phyloP scores from a whole-genome alignment of 2,113 vertebrate genomes.

The Rallus limicola region DNA sequence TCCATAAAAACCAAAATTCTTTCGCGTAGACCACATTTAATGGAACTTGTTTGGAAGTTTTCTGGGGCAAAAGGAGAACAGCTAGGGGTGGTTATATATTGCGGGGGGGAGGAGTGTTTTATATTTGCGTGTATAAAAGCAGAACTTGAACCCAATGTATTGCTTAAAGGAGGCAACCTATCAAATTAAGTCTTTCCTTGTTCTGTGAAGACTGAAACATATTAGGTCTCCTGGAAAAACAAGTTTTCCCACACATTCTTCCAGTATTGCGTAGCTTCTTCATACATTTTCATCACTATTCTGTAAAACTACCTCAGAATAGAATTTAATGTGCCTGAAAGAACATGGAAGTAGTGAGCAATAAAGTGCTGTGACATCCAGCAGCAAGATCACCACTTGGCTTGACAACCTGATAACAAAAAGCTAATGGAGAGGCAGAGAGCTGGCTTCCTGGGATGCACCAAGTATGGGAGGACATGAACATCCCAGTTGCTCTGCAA shows the following conservation, averaged over 20 bases:
- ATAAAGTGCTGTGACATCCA: background rate
- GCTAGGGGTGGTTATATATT: fast-evolving
- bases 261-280: background rate
- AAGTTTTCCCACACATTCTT: background rate
- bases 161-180: background rate
- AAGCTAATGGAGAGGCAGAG: background rate
- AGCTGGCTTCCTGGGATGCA: background rate
- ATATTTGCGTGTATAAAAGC: background rate
- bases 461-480: background rate
- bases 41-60: background rate
- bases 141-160: background rate
- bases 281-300: background rate
- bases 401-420: background rate
- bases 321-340: background rate
- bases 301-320: background rate
- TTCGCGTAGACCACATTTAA: background rate
- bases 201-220: background rate
- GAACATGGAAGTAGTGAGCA: background rate
- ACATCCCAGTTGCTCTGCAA: background rate
- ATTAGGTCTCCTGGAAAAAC: background rate
- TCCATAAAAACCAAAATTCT: background rate
- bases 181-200: background rate
- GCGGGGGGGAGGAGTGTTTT: background rate
- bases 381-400: background rate
- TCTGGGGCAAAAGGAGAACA: background rate